phyloP scores from a whole-genome alignment of 2,113 vertebrate species.

The Hyla sarda region DNA sequence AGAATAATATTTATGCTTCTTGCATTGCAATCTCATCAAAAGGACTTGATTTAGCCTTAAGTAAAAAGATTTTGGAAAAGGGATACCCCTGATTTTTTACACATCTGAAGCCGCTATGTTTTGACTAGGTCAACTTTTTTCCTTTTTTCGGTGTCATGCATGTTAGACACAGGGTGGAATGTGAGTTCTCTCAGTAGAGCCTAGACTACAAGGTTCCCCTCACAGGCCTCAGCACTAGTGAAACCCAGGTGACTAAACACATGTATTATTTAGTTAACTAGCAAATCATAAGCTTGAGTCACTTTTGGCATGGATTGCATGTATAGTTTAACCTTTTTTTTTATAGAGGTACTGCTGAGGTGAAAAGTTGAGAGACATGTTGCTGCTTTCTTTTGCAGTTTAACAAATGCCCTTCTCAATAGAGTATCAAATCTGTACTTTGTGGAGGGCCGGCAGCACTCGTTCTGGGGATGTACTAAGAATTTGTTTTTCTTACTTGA shows the following conservation, averaged over 20 bases:
- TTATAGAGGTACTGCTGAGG: slow-evolving; percentile 32
- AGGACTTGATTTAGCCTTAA: background rate
- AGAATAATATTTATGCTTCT: background rate
- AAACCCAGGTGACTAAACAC: slow-evolving; percentile 56
- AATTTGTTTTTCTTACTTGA: background rate
- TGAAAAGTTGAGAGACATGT: slow-evolving; percentile 51
- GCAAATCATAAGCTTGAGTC: slow-evolving; percentile 43
- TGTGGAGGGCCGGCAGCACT: background rate
- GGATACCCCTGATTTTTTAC: background rate
- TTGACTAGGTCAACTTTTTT: background rate
- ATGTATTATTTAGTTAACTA: slow-evolving; percentile 49
- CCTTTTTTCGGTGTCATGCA: no score
- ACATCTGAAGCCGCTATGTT: background rate
- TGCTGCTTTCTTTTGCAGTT: slow-evolving; percentile 40
- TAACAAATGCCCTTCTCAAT: slow-evolving; percentile 1
- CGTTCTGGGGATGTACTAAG: background rate
- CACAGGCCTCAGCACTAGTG: slow-evolving; percentile 42
- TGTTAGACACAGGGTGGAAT: slow-evolving; percentile 21
- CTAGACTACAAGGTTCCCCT: background rate
- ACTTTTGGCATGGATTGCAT: slow-evolving; percentile 40
- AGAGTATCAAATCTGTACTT: background rate
- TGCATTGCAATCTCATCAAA: background rate
- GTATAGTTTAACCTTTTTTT: slow-evolving; percentile 18
- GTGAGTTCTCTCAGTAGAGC: slow-evolving; percentile 30
- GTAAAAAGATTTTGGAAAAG: background rate